Evolutionary conservation across 2,888 invertebrate genomes (phyloP).

Genomic region (Stenotaenia linearis): DNA sequence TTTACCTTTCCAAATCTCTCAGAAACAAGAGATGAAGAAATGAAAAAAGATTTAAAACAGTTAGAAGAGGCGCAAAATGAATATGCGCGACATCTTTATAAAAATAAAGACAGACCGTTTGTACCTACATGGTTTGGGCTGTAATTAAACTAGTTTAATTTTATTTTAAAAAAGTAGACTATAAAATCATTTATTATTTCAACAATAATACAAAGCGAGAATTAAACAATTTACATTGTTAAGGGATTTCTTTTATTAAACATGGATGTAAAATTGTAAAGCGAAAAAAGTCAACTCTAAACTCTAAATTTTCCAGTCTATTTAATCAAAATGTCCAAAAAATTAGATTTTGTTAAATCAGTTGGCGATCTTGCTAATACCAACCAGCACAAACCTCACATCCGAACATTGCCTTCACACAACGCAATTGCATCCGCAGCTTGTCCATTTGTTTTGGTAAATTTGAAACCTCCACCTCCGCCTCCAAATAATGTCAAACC

Average conservation of each 20-base stretch:
- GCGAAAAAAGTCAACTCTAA: background rate
- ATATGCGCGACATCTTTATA: background rate
- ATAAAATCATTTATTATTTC: too few species aligned
- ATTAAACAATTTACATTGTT: too few species aligned
- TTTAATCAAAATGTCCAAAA: background rate
- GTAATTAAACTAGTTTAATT: background rate
- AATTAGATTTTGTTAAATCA: background rate
- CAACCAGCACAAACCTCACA: background rate
- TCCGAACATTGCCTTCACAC: background rate
- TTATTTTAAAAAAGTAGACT: too few species aligned
- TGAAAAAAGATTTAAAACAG: background rate
- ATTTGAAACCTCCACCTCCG: too few species aligned
- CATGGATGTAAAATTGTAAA: background rate
- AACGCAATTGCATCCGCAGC: background rate
- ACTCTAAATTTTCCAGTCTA: background rate
- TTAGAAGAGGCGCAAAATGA: background rate
- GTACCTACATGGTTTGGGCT: slow-evolving; percentile 27
- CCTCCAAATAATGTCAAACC: too few species aligned
- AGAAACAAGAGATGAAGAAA: background rate
- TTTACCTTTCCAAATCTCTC: background rate
- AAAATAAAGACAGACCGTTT: slow-evolving; percentile 6
- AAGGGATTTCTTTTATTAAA: background rate
- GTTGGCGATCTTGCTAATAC: background rate
- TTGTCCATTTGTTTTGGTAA: background rate
- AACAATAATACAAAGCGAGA: background rate